Evolutionary conservation across 2,113 vertebrate species (phyloP), one percentile per base, ranked within the genome.

Genomic region (Martes martes): DNA sequence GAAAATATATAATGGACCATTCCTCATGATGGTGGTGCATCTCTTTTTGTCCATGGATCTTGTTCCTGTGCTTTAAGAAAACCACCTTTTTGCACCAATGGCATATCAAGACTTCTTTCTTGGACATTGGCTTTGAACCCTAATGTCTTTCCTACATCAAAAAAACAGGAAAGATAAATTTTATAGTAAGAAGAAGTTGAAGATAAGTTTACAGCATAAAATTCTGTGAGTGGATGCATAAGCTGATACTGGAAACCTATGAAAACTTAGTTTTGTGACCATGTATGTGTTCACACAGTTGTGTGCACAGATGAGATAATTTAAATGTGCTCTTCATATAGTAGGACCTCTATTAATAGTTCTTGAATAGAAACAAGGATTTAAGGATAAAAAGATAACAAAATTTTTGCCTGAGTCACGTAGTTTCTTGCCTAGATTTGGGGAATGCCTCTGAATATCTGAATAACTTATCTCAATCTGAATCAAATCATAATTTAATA

Each of bases 401-500:
- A 63, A 92, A 24, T 76, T 89, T 90, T 95, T 90, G 18, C 36
- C 8, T 71, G 13, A 6, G 33, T 81, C 63, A 47, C 23, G 7
- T 79, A 28, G 7, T 4, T 67, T 92, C 26, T 87, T 93, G 18
- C 59, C 36, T 94, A 21, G 28, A 73, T 61, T 90, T 93, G 24
- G n/a, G 28, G 52, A 16, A 78, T 15, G 26, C 3, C 18, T 82
- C 26, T n/a, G 86, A 65, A 86, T 82, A 95, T 83, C 42, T 63
- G 11, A 93, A 93, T 42, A 79, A 47, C 24, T 87, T 16, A 67
- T 57, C 6, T 82, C 14, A 88, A 63, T 52, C 16, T 55, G 83
- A 97, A 89, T 47, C 16, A 87, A 94, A 96, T 13, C 23, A 67
- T 69, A 86, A 86, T 84, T 83, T 94, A 94, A 82, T 71, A 57